Base-by-base conservation (phyloP, 2,888 invertebrate genomes). In the Noctua pronuba region DNA sequence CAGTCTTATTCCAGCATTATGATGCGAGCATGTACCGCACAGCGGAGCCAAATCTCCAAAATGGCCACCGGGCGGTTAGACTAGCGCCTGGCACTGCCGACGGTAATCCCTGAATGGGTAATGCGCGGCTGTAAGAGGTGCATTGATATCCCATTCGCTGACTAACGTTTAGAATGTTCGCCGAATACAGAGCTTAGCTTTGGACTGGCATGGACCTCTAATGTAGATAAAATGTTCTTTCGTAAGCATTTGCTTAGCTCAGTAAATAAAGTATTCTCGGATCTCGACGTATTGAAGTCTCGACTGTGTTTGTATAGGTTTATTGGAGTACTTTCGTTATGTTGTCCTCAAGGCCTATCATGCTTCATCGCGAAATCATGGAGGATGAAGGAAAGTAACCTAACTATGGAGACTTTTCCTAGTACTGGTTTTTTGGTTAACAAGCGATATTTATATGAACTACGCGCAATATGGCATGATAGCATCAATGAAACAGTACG, bases 71-170 rank as follows among this genome's bases (percentile, higher is more conserved):
- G 67, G 49, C 58, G 73, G 73, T 73, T 77, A 70, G 65, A 66
- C 69, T 64, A 73, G 69, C 75, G 81, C 78, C 83, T 81, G 83
- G 79, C 74, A 77, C 78, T 77, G 77, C 79, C 84, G 83, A 67
- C 85, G 74, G 87, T 89, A 89, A 90, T 90, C 90, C 88, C 85
- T 89, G 89, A 91, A 91, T 91, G 86, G 84, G 82, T 89, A 89
- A 90, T 89, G 83, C 84, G 74, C 78, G 82, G 70, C 84, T 83
- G 78, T 68, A 84, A 81, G 81, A 88, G 88, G 88, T 88, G 88
- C 89, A 88, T 88, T 89, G 88, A 89, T 87, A 87, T 85, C 75
- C 80, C 67, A 78, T 83, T 78, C 82, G 77, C 79, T 70, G 75
- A 64, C 73, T 79, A 82, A 79, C 79, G 73, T 68, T 88, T 73